phyloP scores from a whole-genome alignment of 2,888 invertebrate species.

The Eupithecia subumbrata region DNA sequence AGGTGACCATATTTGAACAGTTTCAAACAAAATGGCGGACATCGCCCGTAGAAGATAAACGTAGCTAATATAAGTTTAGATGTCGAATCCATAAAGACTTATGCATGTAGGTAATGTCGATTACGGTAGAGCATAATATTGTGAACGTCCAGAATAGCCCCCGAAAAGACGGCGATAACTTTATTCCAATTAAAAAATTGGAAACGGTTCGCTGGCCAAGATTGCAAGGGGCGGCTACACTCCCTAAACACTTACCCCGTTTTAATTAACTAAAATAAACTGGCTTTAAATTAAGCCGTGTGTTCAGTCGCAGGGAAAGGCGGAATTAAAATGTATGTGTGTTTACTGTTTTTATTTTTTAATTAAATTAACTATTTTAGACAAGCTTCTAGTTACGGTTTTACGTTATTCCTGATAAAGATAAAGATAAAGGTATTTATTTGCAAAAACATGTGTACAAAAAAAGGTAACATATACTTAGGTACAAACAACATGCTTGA shows the following conservation, averaged over 20 bases:
- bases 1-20: too few species aligned
- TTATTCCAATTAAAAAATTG: constrained; percentile 60
- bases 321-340: neutral
- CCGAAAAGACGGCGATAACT: constrained; percentile 44
- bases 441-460: too few species aligned
- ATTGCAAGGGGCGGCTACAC: constrained; percentile 48
- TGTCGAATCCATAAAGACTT: neutral
- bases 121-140: neutral
- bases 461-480: too few species aligned
- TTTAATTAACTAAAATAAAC: constrained; percentile 54
- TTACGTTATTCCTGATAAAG: too few species aligned
- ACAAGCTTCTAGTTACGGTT: neutral
- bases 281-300: constrained; percentile 33
- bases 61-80: neutral
- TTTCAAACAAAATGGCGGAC: too few species aligned
- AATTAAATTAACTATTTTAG: neutral
- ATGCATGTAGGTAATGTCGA: neutral
- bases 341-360: neutral
- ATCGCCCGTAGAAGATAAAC: too few species aligned
- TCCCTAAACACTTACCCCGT: constrained; percentile 40
- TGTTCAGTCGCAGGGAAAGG: constrained; percentile 8
- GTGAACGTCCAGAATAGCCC: constrained; percentile 22
- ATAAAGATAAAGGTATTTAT: too few species aligned
- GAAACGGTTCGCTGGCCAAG: constrained; percentile 52
- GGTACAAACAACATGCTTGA: too few species aligned